These are phyloP conservation scores for Petrophora chlorosata DNA, from an alignment of 2,888 invertebrate species.

Conservation along the genomic window DNA sequence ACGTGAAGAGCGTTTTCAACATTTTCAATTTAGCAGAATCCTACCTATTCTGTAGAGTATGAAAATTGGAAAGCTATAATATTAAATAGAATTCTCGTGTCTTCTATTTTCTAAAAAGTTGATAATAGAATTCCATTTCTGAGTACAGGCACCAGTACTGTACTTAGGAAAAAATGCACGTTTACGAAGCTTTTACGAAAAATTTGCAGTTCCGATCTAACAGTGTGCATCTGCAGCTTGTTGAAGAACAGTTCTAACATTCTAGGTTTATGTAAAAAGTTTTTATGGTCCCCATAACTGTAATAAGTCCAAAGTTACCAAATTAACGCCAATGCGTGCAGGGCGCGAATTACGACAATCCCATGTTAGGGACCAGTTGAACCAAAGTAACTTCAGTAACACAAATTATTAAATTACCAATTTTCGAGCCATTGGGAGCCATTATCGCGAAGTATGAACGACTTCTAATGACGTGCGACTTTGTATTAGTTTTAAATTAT, in stretches of 20 bases:
- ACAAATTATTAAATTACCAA: constrained; percentile 14
- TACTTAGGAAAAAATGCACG: no score
- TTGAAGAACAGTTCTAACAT: no score
- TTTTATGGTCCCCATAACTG: constrained; percentile 1
- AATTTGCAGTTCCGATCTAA: no score
- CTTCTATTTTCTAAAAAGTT: not conserved
- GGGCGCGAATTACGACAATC: constrained; percentile 7
- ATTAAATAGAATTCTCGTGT: not conserved
- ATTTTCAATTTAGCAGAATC: no score
- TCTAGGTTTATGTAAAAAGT: no score
- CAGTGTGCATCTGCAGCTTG: no score
- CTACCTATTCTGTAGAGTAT: no score
- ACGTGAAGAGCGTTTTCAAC: no score
- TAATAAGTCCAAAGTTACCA: constrained; percentile 13
- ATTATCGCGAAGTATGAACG: constrained; percentile 1
- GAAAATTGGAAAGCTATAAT: not conserved
- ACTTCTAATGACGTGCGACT: constrained; percentile 1
- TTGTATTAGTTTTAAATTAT: constrained; percentile 3
- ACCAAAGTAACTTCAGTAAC: constrained; percentile 4
- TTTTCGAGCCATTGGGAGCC: constrained; percentile 1
- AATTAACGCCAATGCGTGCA: constrained; percentile 5
- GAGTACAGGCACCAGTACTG: no score
- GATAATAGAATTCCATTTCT: no score
- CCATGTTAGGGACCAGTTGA: constrained; percentile 14
- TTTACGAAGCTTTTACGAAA: no score